Evolutionary conservation across 1,140 invertebrate species (phyloP), one percentile per base, ranked within the genome.

Genomic region (Drosophila simulans): DNA sequence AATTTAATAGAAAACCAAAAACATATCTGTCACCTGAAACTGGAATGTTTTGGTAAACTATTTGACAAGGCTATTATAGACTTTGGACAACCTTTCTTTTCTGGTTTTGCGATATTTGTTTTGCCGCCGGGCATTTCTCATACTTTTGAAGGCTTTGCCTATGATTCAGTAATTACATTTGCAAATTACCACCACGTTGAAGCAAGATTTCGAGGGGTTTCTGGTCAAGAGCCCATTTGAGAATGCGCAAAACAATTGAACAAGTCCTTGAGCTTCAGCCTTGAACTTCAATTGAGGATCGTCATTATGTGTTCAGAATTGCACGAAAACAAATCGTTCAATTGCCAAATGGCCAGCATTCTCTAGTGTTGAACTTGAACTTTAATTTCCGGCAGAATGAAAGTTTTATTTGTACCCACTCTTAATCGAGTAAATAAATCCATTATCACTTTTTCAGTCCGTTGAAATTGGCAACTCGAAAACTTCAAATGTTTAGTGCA

Each of bases 111-210:
- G 31, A 43, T 40, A 39, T 40, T 48, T 75, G 59, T 51, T 49
- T 62, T 46, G 69, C 71, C 71, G 27, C 31, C 31, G 25, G 71
- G 71, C 46, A 3, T 27, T 53, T 34, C 27, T 35, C n/a, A n/a
- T 17, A 65, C 31, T 66, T 68, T 48, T 65, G 39, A 65, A 58
- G 72, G 20, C 60, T 70, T 45, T 31, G 43, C 34, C 37, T 65
- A 20, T 78, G 78, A 83, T 66, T 83, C 80, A 66, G 69, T 86
- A 86, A 86, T 86, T 85, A 75, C 82, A 88, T 81, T 86, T 74
- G 66, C 73, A 51, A 54, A 82, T 66, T 45, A 65, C 45, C 79
- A 68, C 45, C 79, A 68, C 45, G 48, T 31, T 79, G 51, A 54
- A 43, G 72, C 15, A n/a, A 42, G 5, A n/a, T 54, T 65, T 79